These are phyloP conservation scores for Mythimna vitellina DNA, from an alignment of 2,888 invertebrate species.

Conservation along the genomic window DNA sequence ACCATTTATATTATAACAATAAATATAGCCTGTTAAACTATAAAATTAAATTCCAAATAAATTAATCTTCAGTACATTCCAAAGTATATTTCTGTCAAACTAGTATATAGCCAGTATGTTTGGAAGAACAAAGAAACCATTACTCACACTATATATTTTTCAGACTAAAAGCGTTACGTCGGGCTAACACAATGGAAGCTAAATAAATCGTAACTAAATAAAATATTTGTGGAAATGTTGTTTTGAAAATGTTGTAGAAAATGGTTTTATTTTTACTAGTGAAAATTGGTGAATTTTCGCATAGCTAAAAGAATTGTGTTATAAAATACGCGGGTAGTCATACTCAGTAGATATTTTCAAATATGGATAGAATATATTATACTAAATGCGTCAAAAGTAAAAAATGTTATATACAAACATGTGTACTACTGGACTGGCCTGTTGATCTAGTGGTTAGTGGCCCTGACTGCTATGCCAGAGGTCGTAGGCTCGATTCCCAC, in stretches of 20 bases:
- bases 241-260: constrained; percentile 6
- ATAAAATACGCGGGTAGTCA: too few species aligned
- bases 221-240: constrained; percentile 5
- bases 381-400: too few species aligned
- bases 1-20: too few species aligned
- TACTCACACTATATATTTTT: constrained; percentile 29
- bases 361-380: too few species aligned
- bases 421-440: too few species aligned
- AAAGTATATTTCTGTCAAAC: constrained; percentile 13
- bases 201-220: constrained; percentile 26
- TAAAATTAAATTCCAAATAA: background rate
- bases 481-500: too few species aligned
- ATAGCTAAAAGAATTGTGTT: too few species aligned
- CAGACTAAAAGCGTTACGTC: background rate
- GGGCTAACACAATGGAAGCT: constrained; percentile 11
- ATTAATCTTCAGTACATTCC: background rate
- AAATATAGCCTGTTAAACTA: background rate
- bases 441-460: too few species aligned
- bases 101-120: constrained; percentile 5
- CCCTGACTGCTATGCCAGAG: too few species aligned
- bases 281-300: background rate
- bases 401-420: too few species aligned
- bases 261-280: background rate
- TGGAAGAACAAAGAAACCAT: constrained; percentile 27
- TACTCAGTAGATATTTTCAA: too few species aligned